phyloP scores from a whole-genome alignment of 2,888 invertebrate genomes.

The Tineola bisselliella region DNA sequence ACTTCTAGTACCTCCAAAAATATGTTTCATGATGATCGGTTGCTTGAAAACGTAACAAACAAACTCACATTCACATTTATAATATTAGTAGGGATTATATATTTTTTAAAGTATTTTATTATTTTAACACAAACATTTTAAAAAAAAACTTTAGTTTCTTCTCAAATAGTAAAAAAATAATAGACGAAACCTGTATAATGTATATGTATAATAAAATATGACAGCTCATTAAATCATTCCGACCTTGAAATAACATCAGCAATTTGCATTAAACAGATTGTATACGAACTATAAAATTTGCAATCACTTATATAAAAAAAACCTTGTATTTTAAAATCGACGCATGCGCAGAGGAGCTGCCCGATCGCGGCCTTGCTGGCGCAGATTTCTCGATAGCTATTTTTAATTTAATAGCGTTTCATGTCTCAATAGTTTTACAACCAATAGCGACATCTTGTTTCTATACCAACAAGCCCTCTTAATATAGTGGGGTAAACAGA shows the following conservation, averaged over 20 bases:
- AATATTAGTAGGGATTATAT: too few species aligned
- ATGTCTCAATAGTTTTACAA: not conserved
- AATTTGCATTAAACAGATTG: not conserved
- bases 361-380: slow-evolving; percentile 12
- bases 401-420: slow-evolving; percentile 13
- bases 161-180: too few species aligned
- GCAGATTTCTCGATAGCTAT: slow-evolving; percentile 14
- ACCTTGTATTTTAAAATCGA: slow-evolving; percentile 4
- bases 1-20: too few species aligned
- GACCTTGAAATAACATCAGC: not conserved
- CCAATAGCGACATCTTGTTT: not conserved
- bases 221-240: not conserved
- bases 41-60: too few species aligned
- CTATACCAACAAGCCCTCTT: not conserved
- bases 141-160: too few species aligned
- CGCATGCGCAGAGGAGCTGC: slow-evolving; percentile 5
- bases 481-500: not conserved
- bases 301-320: not conserved
- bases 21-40: too few species aligned
- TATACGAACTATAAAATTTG: not conserved
- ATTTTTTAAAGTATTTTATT: too few species aligned
- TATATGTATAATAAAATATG: not conserved
- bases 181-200: too few species aligned
- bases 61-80: too few species aligned
- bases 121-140: too few species aligned